A percentile compares a stretch with the other conserved stretches of the same genome.
These are phyloP conservation scores for Doryteuthis pealeii DNA, from an alignment of 1,140 invertebrate genomes.

Conservation along the genomic window DNA sequence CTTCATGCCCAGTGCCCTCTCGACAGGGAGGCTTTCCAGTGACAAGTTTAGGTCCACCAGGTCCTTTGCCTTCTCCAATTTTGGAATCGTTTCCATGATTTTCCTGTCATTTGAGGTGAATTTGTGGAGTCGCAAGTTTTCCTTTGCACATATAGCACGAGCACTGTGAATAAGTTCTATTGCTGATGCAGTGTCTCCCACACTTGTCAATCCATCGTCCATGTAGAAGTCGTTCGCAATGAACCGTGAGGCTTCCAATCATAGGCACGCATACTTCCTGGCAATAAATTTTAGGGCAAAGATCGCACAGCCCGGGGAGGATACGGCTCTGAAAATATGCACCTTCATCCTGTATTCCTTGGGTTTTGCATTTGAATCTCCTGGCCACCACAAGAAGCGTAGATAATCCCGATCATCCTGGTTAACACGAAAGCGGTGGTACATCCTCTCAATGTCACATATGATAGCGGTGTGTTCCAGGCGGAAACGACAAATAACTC, in stretches of 20 bases:
- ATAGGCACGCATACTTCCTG: background rate
- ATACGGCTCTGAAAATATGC: slow-evolving; percentile 30
- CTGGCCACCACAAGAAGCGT: no score
- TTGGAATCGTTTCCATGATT: slow-evolving; percentile 25
- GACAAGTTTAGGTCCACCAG: slow-evolving; percentile 22
- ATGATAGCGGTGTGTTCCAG: no score
- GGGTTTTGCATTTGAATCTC: no score
- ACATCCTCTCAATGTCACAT: no score
- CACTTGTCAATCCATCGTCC: slow-evolving; percentile 29
- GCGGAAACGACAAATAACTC: no score
- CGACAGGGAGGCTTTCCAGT: slow-evolving; percentile 25
- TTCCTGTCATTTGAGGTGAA: slow-evolving; percentile 26
- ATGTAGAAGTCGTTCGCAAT: slow-evolving; percentile 31
- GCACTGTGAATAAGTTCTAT: slow-evolving; percentile 16
- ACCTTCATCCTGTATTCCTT: slow-evolving; percentile 21
- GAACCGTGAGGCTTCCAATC: slow-evolving; percentile 14
- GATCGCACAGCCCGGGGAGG: slow-evolving; percentile 31
- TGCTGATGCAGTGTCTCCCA: slow-evolving; percentile 18
- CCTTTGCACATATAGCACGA: slow-evolving; percentile 14
- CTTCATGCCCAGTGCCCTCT: slow-evolving; percentile 31
- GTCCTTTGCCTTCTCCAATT: slow-evolving; percentile 8
- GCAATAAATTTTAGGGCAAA: slow-evolving; percentile 18
- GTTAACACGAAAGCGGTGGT: no score
- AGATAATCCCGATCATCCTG: no score
- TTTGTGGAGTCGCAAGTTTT: slow-evolving; percentile 27